A percentile compares a stretch with the other conserved stretches of the same genome.
phyloP scores from a whole-genome alignment of 2,797 vertebrate species.

The Coregonus sp. region DNA sequence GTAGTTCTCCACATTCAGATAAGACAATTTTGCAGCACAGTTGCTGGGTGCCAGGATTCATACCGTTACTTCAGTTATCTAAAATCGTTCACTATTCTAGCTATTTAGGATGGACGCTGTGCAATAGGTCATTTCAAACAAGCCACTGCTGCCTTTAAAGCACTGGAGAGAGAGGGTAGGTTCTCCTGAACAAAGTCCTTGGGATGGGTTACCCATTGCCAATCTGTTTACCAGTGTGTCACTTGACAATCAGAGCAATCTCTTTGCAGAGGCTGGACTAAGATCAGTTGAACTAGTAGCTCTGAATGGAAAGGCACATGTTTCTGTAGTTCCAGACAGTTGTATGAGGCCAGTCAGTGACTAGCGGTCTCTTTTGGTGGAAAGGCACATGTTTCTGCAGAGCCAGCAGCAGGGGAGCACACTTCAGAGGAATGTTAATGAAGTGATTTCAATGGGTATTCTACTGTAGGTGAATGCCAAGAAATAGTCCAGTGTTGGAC shows the following conservation, averaged over 20 bases:
- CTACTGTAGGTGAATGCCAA: constrained; percentile 24
- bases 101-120: not conserved
- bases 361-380: constrained; percentile 11
- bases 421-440: constrained; percentile 49
- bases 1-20: not conserved
- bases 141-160: not conserved
- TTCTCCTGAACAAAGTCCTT: constrained; percentile 66
- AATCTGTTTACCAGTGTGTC: not conserved
- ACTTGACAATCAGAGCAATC: constrained; percentile 5
- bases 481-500: constrained; percentile 29
- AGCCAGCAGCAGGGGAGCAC: constrained; percentile 33
- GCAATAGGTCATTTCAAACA: not conserved
- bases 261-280: constrained; percentile 1
- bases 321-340: not conserved
- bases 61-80: not conserved
- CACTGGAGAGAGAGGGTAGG: not conserved
- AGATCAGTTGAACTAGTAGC: constrained; percentile 4
- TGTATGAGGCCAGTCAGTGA: not conserved
- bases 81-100: not conserved
- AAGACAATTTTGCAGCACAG: not conserved
- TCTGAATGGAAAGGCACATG: not conserved
- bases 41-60: not conserved
- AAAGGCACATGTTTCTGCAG: constrained; percentile 9
- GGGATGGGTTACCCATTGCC: constrained; percentile 63
- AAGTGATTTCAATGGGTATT: constrained; percentile 44